Evolutionary conservation across 1,140 invertebrate genomes (phyloP).

Genomic region (Pentalonia nigronervosa): DNA sequence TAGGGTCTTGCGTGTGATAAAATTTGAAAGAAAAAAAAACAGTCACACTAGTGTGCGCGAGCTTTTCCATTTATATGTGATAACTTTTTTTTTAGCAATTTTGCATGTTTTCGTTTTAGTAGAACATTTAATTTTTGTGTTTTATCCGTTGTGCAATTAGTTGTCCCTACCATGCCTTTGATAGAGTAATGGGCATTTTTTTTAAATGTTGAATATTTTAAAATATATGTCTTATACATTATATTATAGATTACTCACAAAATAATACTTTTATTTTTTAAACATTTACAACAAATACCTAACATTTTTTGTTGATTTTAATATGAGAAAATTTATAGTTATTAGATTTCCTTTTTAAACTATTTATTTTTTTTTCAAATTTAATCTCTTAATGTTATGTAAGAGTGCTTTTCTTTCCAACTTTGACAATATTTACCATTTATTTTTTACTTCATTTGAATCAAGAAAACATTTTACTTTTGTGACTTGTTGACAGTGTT

Average conservation of each 20-base stretch:
- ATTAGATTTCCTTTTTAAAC: neutral
- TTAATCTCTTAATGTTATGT: neutral
- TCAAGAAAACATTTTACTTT: constrained; percentile 14
- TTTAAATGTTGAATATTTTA: constrained; percentile 29
- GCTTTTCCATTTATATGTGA: constrained; percentile 58
- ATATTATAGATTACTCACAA: constrained; percentile 16
- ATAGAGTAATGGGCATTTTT: neutral
- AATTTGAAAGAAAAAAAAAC: constrained; percentile 33
- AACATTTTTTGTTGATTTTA: constrained; percentile 29
- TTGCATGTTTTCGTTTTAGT: constrained; percentile 54
- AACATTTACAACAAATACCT: constrained; percentile 11
- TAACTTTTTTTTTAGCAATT: constrained; percentile 50
- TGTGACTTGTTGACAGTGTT: constrained; percentile 46
- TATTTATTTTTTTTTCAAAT: neutral
- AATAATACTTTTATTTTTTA: constrained; percentile 15
- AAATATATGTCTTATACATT: constrained; percentile 20
- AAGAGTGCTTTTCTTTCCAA: neutral
- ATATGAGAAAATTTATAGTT: constrained; percentile 2
- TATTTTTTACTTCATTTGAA: constrained; percentile 12
- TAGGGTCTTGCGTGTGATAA: constrained; percentile 56
- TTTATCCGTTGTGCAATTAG: constrained; percentile 45
- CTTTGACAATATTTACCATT: constrained; percentile 53
- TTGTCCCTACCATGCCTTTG: neutral
- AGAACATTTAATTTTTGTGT: constrained; percentile 38
- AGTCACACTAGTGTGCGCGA: constrained; percentile 47